Base-by-base conservation (phyloP, 1,140 invertebrate species). In the Plectrocnemia conspersa region DNA sequence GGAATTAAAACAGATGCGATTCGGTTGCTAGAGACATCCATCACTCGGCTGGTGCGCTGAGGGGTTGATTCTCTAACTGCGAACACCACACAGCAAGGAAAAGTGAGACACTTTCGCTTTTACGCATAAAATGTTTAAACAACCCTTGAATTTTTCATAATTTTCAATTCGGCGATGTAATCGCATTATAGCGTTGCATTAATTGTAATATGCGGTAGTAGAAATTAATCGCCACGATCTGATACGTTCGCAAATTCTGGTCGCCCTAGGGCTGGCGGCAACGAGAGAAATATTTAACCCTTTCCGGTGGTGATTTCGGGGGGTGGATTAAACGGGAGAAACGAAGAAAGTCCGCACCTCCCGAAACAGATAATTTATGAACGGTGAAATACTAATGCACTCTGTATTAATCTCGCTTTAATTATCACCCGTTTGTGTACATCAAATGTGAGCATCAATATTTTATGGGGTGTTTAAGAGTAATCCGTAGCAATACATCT, bases 1-100 rank as follows among this genome's bases (percentile, higher is more conserved):
- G 55, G 59, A 61, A 61, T 61, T 61, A 57, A 61, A 61, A 58
- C 55, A 58, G 59, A 58, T 54, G 59, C 59, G 59, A 32, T 61
- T 58, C 59, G 47, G 45, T 23, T 35, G 59, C 36, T 48, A 42
- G 48, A 48, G 32, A 50, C 55, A 61, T 58, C 52, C 52, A 58
- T 61, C 59, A 58, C 46, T 41, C 49, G 29, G 41, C 18, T 46
- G 11, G 13, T 19, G 25, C 23, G 23, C 45, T 16, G 36, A 49
- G 42, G 58, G 58, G 58, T 54, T n/a, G n/a, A n/a, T n/a, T n/a
- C n/a, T n/a, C n/a, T n/a, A 9, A 13, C 7, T 9, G 27, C 27
- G 13, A 29, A 7, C 7, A 7, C 7, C n/a, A 29, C n/a, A 29
- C n/a, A 29, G 27, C 27, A 29, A 29, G 27, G 13, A 29, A 29